These are phyloP conservation scores for Deroptyus accipitrinus DNA, from an alignment of 2,113 vertebrate species.

Conservation along the genomic window DNA sequence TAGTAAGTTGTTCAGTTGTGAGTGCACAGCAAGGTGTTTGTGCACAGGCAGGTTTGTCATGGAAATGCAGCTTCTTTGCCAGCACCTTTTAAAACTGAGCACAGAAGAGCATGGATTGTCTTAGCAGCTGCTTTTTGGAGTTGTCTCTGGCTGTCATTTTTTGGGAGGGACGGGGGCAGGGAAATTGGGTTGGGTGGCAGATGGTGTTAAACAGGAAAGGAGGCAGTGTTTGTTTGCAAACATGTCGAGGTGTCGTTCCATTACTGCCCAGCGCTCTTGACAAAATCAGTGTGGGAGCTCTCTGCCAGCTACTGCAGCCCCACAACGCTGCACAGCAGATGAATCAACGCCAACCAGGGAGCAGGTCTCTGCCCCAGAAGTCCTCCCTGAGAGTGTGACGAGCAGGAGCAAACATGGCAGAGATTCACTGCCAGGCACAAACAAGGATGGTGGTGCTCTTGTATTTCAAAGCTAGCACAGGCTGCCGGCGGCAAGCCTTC, in stretches of 20 bases:
- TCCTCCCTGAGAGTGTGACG: not conserved
- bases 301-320: constrained; percentile 13
- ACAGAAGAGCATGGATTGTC: not conserved
- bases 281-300: constrained; percentile 62
- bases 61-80: not conserved
- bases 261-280: constrained; percentile 54
- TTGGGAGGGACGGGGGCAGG: constrained; percentile 47
- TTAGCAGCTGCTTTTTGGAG: constrained; percentile 54
- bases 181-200: constrained; percentile 54
- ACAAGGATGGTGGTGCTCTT: rapidly evolving
- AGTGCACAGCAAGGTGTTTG: not conserved
- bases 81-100: not conserved
- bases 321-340: not conserved
- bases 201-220: constrained; percentile 66
- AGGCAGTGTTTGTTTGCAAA: constrained; percentile 70
- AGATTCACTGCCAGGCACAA: not conserved
- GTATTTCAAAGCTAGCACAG: not conserved
- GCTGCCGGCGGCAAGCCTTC: not conserved
- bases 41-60: rapidly evolving
- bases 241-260: constrained; percentile 54
- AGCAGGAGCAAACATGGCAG: not conserved
- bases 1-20: not conserved
- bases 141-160: constrained; percentile 52
- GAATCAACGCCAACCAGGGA: constrained; percentile 41
- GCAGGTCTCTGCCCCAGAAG: not conserved